Base-by-base conservation (phyloP, 2,888 invertebrate genomes). In the Helicoverpa assulta region DNA sequence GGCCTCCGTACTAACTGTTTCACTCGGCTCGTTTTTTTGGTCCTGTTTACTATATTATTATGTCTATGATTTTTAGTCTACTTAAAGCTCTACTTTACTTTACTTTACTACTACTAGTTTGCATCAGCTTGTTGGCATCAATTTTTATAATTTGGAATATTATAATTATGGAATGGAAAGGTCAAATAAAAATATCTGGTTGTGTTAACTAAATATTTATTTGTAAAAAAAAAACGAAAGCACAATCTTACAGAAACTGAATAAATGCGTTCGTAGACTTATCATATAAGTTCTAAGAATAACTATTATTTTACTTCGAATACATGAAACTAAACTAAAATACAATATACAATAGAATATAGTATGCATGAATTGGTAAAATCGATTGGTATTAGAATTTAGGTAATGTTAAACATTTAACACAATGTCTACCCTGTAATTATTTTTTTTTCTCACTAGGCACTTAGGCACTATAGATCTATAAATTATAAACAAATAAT, bases 151-250 rank as follows among this genome's bases (percentile, higher is more conserved):
- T 33, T 33, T 33, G 2, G 8, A 33, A 10, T 33, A 33, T 10
- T 33, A 10, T 10, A 33, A 33, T 33, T 33, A 33, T 33, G 10
- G 10, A 33, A 33, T 33, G 10, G 40, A 14, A 12, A 33, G 33
- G 33, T 33, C 10, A 21, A 53, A 53, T 53, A 21, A 54, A 60
- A 60, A 52, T 12, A 33, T 21, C 8, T 7, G 18, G n/a, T 26
- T 61, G 40, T 40, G 26, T 43, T 33, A 29, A 62, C 43, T 18
- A 58, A 47, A 10, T 58, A 67, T 65, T 72, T 73, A 73, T 67
- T 73, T 51, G 61, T 73, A 67, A 67, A 73, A 71, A 68, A 70
- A 72, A 66, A 52, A 1, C n/a, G 57, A 53, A 53, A 61, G 65
- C 52, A 65, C 14, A 60, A 55, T 66, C 40, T 40, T 14, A 54